Base-by-base conservation (phyloP, 2,888 invertebrate genomes). In the Eudemis profundana region DNA sequence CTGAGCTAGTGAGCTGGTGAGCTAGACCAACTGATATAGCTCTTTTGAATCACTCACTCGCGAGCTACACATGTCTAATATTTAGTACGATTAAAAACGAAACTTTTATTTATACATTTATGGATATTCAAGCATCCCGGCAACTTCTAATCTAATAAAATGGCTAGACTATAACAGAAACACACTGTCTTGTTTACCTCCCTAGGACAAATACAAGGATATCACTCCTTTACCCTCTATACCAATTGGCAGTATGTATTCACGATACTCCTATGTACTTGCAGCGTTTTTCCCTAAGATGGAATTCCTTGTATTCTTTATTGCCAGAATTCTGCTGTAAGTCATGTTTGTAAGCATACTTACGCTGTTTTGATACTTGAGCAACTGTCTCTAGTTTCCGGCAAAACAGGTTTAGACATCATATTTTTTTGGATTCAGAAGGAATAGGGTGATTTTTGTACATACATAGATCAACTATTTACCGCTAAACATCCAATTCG, bases 171-270 rank as follows among this genome's bases (percentile, higher is more conserved):
- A 36, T 56, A 62, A 62, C 56, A 49, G 42, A 15, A 63, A 63
- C 63, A 54, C 46, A 62, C 47, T 49, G 40, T 42, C 49, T 42
- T 56, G 63, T 56, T 56, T 56, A 56, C 62, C 49, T 42, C 17
- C 27, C 14, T 5, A n/a, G n/a, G 49, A 40, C 40, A 50, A 51
- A 64, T 42, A 50, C 10, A 17, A 12, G 4, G 12, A 44, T 27
- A 10, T 29, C 4, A n/a, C 29, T 17, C 29, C 17, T 17, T 8
- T 14, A 19, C 29, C 38, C 7, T n/a, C 8, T 8, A 15, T 17
- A 15, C 4, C 12, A 29, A 56, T 40, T 2, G 10, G 40, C n/a
- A 19, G 8, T 29, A 44, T 29, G 29, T 42, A 17, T 7, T 10
- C 17, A 3, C 4, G 7, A 40, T 23, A 12, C 7, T 17, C 42